A percentile compares a stretch with the other conserved stretches of the same genome.
phyloP scores from a whole-genome alignment of 2,888 invertebrate species.

The Dione vanillae region DNA sequence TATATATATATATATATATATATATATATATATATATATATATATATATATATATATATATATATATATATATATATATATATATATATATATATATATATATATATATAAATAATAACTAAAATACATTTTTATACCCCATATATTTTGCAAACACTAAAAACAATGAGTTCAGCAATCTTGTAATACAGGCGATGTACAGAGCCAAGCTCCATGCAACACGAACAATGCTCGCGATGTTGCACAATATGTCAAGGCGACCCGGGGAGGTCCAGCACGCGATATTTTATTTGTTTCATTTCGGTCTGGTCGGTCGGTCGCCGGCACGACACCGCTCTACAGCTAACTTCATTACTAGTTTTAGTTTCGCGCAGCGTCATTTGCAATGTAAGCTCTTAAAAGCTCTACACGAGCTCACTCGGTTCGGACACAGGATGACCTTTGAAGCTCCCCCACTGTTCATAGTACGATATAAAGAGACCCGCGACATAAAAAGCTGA shows the following conservation, averaged over 20 bases:
- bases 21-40: no score
- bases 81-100: no score
- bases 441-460: slow-evolving; percentile 1
- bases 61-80: no score
- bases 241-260: slow-evolving; percentile 32
- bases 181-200: not conserved
- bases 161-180: no score
- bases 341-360: not conserved
- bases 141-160: no score
- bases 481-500: not conserved
- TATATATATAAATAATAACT: no score
- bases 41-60: no score
- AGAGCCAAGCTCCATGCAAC: not conserved
- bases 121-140: no score
- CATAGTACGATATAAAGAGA: not conserved
- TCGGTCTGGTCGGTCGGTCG: not conserved
- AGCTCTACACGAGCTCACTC: not conserved
- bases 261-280: not conserved
- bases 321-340: not conserved
- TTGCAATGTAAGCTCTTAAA: slow-evolving; percentile 1
- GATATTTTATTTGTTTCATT: slow-evolving; percentile 16
- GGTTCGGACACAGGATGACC: not conserved
- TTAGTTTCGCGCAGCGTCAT: not conserved
- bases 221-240: slow-evolving; percentile 18
- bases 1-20: no score